phyloP scores from a whole-genome alignment of 2,797 vertebrate species.

The Sebastes flavidus region DNA sequence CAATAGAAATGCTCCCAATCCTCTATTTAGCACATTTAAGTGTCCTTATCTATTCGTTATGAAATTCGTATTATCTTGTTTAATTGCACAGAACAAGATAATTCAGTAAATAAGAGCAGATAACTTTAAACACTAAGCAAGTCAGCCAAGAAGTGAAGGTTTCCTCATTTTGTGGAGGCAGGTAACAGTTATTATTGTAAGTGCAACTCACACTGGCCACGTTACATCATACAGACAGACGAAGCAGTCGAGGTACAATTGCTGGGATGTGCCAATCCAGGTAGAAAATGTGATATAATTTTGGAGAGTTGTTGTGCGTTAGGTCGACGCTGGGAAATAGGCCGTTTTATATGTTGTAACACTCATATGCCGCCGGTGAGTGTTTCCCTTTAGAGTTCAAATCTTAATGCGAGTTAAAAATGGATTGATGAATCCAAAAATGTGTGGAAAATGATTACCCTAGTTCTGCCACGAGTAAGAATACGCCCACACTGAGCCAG shows the following conservation, averaged over 20 bases:
- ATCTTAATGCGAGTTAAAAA: constrained; percentile 4
- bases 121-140: neutral
- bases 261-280: constrained; percentile 1
- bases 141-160: neutral
- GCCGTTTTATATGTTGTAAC: neutral
- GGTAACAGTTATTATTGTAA: neutral
- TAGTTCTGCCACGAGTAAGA: neutral
- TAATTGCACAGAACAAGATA: neutral
- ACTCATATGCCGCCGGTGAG: neutral
- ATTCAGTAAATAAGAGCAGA: neutral
- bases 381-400: neutral
- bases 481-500: constrained; percentile 16
- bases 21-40: too few species aligned
- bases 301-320: neutral
- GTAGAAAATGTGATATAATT: neutral
- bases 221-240: neutral
- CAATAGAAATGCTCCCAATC: too few species aligned
- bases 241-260: neutral
- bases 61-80: neutral
- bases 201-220: neutral
- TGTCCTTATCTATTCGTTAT: neutral
- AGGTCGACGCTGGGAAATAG: neutral
- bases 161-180: neutral
- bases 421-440: constrained; percentile 7
- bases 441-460: constrained; percentile 11